phyloP scores from a whole-genome alignment of 2,113 vertebrate genomes.

The Pangasianodon gigas region DNA sequence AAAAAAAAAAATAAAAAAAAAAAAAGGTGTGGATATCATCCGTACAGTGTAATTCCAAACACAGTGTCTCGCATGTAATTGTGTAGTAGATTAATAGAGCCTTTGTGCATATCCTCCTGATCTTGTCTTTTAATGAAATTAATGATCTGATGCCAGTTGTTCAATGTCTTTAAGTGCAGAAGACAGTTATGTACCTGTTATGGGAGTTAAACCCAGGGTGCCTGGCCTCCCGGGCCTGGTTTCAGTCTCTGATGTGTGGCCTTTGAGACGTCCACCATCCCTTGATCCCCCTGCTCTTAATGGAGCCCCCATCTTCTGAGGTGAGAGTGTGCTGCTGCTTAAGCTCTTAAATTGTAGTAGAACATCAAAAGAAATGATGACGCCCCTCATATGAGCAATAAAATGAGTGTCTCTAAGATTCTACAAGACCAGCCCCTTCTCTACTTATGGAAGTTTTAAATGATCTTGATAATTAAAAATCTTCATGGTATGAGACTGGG shows the following conservation, averaged over 20 bases:
- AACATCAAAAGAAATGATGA: not conserved
- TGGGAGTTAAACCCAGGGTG: conserved; percentile 57
- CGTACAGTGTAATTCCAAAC: not conserved
- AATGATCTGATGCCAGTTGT: not conserved
- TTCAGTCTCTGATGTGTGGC: conserved; percentile 59
- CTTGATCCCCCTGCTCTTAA: conserved; percentile 70
- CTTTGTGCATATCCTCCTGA: not conserved
- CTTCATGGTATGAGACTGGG: not conserved
- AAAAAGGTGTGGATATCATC: not conserved
- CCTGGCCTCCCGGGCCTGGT: conserved; percentile 52
- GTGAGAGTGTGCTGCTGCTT: conserved; percentile 49
- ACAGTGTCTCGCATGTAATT: not conserved
- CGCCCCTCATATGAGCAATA: not conserved
- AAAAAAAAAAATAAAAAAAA: not conserved
- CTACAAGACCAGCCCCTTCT: not conserved
- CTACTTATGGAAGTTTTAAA: not conserved
- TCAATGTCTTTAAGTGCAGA: conserved; percentile 23
- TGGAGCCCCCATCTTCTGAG: conserved; percentile 74
- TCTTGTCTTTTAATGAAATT: not conserved
- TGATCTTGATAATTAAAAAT: not conserved
- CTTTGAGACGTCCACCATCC: conserved; percentile 74
- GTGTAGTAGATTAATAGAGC: not conserved
- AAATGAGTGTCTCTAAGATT: not conserved
- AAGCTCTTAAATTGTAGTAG: conserved; percentile 5
- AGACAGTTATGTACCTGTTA: conserved; percentile 62